These are phyloP conservation scores for Caenorhabditis latens DNA, from an alignment of 1,140 invertebrate species.

Conservation along the genomic window DNA sequence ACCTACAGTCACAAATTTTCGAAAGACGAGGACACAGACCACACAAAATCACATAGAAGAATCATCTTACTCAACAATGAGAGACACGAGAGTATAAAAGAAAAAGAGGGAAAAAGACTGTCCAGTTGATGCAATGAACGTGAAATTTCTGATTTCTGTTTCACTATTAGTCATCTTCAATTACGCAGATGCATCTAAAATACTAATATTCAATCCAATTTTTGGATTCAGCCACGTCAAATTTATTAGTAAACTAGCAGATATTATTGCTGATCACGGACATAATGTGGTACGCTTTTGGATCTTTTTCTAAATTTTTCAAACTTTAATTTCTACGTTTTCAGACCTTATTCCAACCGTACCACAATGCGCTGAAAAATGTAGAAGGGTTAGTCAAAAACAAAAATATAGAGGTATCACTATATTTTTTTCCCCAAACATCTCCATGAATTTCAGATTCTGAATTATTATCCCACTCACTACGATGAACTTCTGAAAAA, in stretches of 20 bases:
- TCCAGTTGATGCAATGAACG: background rate
- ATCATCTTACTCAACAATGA: background rate
- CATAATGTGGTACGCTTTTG: constrained; percentile 24
- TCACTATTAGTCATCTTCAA: background rate
- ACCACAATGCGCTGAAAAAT: constrained; percentile 6
- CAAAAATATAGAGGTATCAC: background rate
- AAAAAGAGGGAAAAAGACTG: background rate
- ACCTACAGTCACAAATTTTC: background rate
- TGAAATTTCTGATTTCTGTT: background rate
- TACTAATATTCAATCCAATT: constrained; percentile 7
- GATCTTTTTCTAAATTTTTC: background rate
- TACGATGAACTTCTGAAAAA: constrained; percentile 11
- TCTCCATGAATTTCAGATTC: background rate
- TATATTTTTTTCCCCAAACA: no score
- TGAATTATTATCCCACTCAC: constrained; percentile 8
- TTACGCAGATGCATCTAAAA: background rate
- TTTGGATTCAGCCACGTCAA: constrained; percentile 35
- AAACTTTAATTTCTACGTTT: background rate
- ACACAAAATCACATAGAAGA: background rate
- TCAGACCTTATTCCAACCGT: constrained; percentile 40
- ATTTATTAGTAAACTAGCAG: constrained; percentile 20
- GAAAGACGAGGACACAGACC: background rate
- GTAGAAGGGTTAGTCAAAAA: constrained; percentile 24
- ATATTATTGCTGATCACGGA: constrained; percentile 16
- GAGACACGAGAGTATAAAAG: constrained; percentile 2